Evolutionary conservation across 2,888 invertebrate genomes (phyloP), one percentile per base, ranked within the genome.

Genomic region (Lasioglossum malachurum): DNA sequence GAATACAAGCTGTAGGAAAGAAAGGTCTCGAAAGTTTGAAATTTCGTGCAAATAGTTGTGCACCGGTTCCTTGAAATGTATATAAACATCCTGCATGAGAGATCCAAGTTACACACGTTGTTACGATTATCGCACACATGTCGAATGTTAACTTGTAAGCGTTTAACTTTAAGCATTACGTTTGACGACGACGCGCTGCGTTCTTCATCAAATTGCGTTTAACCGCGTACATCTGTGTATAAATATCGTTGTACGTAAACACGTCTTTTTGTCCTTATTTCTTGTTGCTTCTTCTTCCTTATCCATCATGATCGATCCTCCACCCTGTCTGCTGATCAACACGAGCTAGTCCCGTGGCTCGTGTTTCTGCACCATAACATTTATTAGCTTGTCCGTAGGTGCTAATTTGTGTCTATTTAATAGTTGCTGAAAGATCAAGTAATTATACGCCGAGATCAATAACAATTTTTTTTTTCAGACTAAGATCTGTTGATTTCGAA

Each of bases 1-100:
- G 16, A 31, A 31, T 64, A 8, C 31, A 31, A 64, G 27, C 5
- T 75, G 2, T 67, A 2, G 10, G n/a, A 53, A 23, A 19, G 27
- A 16, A 35, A 7, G 8, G 27, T 46, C 49, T n/a, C 53, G 12
- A 77, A 31, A 64, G 46, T n/a, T n/a, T 38, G 27, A 16, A 44
- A 8, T 27, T 35, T 72, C 27, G 77, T 16, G 31, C 44, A 38
- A 53, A n/a, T 73, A 60, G 23, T 44, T 76, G 87, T 90, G 87
- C 90, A 86, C 86, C 90, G 83, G 86, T 79, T 81, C 60, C 75
- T 84, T 87, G 81, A 75, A 88, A 88, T 93, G 92, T 93, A 91
- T 90, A 92, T 92, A 93, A 88, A 85, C 82, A 87, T 83, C 82
- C 79, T 75, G 76, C 82, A 74, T 78, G 64, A 85, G 88, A 85